Evolutionary conservation across 2,888 invertebrate species (phyloP), one percentile per base, ranked within the genome.

Genomic region (Drosophila infuscata): DNA sequence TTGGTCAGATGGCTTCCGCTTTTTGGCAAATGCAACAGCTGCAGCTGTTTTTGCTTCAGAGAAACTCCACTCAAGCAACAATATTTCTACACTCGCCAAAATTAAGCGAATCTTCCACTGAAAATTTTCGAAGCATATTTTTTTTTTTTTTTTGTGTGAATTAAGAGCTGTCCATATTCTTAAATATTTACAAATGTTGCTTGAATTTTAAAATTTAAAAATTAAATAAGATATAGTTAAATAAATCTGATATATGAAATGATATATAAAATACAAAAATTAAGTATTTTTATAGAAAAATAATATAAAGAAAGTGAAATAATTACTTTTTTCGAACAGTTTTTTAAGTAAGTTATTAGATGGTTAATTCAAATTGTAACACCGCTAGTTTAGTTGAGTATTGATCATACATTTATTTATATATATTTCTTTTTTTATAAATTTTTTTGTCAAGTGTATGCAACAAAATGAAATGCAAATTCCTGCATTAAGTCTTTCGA

Each of bases 1-100:
- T 29, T 56, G 85, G 88, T 70, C 88, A 78, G 67, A 74, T 68
- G 88, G 54, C 76, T 74, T 87, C 74, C 71, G 68, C 51, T 56
- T 29, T 56, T 56, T 51, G 59, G 63, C 43, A 35, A 38, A 69
- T 56, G 76, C 79, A 82, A 74, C 83, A 88, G 90, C 83, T 89
- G 83, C 67, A 35, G 38, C 66, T 61, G 53, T 70, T 77, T 78
- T 81, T 83, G 65, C 54, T 67, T 61, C 67, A 65, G 70, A 83
- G 51, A n/a, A 38, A 30, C 4, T 11, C 43, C 49, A 11, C 60
- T 11, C 11, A 36, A 20, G 30, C n/a, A 30, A 41, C 29, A 1
- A 51, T 1, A 25, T 46, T 38, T 49, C 8, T 33, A 59, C 32
- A 32, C 52, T 70, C 2, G 35, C 3, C 32, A 25, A 43, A 43